Percentiles rank a stretch among this genome's conserved stretches.
These are phyloP conservation scores for Diabrotica virgifera DNA, from an alignment of 1,140 invertebrate genomes.

Conservation along the genomic window DNA sequence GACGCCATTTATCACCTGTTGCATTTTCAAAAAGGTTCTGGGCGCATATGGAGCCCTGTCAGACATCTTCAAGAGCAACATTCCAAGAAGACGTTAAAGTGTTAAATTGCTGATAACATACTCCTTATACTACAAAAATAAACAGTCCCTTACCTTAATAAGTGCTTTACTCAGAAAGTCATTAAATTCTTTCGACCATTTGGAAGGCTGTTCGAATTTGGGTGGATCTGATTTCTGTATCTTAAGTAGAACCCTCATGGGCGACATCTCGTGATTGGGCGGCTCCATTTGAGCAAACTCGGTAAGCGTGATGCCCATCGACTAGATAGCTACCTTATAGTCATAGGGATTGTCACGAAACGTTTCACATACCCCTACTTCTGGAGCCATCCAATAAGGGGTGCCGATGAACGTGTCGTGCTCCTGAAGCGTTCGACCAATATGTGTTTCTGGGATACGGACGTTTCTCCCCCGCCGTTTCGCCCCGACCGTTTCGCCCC, in stretches of 20 bases:
- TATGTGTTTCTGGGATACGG: too few species aligned
- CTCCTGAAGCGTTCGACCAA: conserved; percentile 93
- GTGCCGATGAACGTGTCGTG: conserved; percentile 98
- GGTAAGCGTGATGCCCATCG: conserved; percentile 94
- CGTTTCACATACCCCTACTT: conserved; percentile 98
- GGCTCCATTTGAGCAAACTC: conserved; percentile 99
- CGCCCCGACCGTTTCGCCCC: too few species aligned
- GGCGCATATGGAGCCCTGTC: too few species aligned
- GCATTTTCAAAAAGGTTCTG: too few species aligned
- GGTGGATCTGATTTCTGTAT: conserved; percentile 99
- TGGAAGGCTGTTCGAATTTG: conserved; percentile 81
- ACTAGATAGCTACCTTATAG: conserved; percentile 98
- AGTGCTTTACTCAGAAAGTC: conserved; percentile 91
- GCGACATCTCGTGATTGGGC: conserved; percentile 98
- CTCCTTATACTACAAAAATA: not conserved
- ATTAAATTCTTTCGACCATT: conserved; percentile 88
- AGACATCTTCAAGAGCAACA: too few species aligned
- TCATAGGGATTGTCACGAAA: conserved; percentile 99
- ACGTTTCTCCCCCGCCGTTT: too few species aligned
- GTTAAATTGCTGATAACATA: too few species aligned
- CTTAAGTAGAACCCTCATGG: conserved; percentile 96
- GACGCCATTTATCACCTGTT: too few species aligned
- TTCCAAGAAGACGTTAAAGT: too few species aligned
- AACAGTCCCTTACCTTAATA: conserved; percentile 61
- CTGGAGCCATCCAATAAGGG: conserved; percentile 98